These are phyloP conservation scores for Gnatocerus cornutus DNA, from an alignment of 2,888 invertebrate species.

Conservation along the genomic window DNA sequence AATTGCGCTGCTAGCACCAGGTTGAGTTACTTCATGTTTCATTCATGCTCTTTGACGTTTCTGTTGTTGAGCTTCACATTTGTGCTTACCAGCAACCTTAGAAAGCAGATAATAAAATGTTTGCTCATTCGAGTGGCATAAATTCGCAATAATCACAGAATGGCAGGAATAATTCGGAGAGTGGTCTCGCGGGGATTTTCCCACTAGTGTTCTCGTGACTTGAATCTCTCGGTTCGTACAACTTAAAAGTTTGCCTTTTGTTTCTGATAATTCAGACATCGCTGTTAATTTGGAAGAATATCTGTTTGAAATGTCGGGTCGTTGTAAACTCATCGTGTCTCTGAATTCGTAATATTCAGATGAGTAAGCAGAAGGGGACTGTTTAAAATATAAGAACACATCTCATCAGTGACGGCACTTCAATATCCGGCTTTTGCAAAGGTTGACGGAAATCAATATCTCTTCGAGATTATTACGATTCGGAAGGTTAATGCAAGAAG, in stretches of 20 bases:
- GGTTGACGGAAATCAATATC: slow-evolving; percentile 33
- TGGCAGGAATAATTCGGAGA: slow-evolving; percentile 19
- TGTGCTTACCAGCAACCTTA: not conserved
- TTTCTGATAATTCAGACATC: not conserved
- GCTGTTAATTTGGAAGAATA: slow-evolving; percentile 1
- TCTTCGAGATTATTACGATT: slow-evolving; percentile 24
- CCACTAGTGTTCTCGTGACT: slow-evolving; percentile 19
- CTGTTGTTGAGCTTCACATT: not conserved
- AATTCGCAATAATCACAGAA: slow-evolving; percentile 29
- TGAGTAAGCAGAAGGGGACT: slow-evolving; percentile 18
- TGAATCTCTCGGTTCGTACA: slow-evolving; percentile 3
- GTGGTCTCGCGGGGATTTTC: slow-evolving; percentile 13
- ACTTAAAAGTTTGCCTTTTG: slow-evolving; percentile 11
- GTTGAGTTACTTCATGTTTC: no score
- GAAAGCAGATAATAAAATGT: slow-evolving; percentile 6
- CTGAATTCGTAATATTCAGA: slow-evolving; percentile 11
- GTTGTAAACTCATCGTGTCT: slow-evolving; percentile 1
- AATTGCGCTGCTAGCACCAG: not conserved
- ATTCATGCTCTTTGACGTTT: not conserved
- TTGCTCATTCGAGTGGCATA: slow-evolving; percentile 28
- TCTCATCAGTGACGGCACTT: slow-evolving; percentile 41
- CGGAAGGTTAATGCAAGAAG: slow-evolving; percentile 1
- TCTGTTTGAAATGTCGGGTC: slow-evolving; percentile 5
- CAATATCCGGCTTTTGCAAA: slow-evolving; percentile 33
- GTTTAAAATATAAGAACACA: slow-evolving; percentile 44